phyloP scores from a whole-genome alignment of 2,888 invertebrate species.

The Apotomis betuletana region DNA sequence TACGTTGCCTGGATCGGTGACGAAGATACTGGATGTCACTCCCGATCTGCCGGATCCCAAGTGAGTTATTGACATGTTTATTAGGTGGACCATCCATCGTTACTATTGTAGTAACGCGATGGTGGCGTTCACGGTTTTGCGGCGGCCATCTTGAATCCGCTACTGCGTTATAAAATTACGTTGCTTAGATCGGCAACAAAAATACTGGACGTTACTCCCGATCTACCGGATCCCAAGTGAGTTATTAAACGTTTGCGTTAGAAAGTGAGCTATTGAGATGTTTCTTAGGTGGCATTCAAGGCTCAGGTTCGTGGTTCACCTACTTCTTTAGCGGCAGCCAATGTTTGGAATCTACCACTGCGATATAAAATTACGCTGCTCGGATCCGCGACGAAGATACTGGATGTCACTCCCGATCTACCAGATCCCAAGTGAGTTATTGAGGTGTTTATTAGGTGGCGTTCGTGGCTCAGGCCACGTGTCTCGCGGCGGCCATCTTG shows the following conservation, averaged over 20 bases:
- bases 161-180: conserved; percentile 92
- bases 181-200: conserved; percentile 92
- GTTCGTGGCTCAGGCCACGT: conserved; percentile 91
- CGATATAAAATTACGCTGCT: conserved; percentile 92
- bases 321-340: conserved; percentile 90
- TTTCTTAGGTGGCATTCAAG: conserved; percentile 76
- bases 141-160: conserved; percentile 91
- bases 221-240: conserved; percentile 75
- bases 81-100: too few species aligned
- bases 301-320: conserved; percentile 91
- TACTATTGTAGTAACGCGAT: too few species aligned
- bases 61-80: too few species aligned
- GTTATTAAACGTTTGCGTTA: conserved; percentile 37
- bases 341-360: conserved; percentile 91
- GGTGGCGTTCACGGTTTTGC: too few species aligned
- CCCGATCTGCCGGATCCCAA: conserved; percentile 73
- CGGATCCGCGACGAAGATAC: conserved; percentile 92
- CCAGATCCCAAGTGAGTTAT: conserved; percentile 64
- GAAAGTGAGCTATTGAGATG: too few species aligned
- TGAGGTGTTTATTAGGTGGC: too few species aligned
- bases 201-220: conserved; percentile 89
- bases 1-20: conserved; percentile 91
- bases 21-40: conserved; percentile 91
- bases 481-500: conserved; percentile 91
- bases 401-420: conserved; percentile 86